Evolutionary conservation across 1,140 invertebrate species (phyloP), one percentile per base, ranked within the genome.

Genomic region (Zaprionus inermis): DNA sequence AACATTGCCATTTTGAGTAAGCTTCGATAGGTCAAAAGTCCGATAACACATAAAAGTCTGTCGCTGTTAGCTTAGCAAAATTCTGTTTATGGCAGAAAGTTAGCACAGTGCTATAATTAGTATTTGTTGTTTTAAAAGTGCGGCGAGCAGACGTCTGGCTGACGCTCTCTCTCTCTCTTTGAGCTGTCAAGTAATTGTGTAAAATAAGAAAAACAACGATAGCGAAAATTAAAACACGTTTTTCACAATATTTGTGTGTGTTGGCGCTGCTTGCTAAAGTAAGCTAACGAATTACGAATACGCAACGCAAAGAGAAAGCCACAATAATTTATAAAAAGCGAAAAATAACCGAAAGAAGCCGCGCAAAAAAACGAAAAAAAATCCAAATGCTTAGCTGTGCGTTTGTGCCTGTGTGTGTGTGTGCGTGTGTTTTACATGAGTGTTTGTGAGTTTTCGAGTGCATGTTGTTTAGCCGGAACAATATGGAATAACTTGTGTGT

Each of bases 291-390:
- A 51, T n/a, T 20, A 56, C 57, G 65, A 69, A 74, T 69, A 69
- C 57, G 72, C 72, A 74, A 63, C 65, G 58, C 66, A 74, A 61
- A 74, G 66, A 74, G 72, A 74, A 74, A 74, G 72, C 70, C 32
- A 32, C 22, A 74, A 73, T 54, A 65, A 22, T 64, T 56, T 44
- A 18, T 52, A 22, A 58, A 66, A 20, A 44, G 49, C 70, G 55
- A 66, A 73, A 38, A 54, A 69, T 54, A 67, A 54, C 3, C 64
- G 12, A 55, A 59, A 54, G 57, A 74, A 55, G 46, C 66, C 72
- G 72, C 66, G 66, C 24, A 59, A 67, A 67, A 64, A 63, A 72
- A 72, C 66, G 28, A 30, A 68, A 34, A 64, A 9, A 55, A 56
- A 44, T 18, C 7, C 12, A 14, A 18, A 34, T 56, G 38, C 30